Base-by-base conservation (phyloP, 2,113 vertebrate species). In the Megaceryle maxima region DNA sequence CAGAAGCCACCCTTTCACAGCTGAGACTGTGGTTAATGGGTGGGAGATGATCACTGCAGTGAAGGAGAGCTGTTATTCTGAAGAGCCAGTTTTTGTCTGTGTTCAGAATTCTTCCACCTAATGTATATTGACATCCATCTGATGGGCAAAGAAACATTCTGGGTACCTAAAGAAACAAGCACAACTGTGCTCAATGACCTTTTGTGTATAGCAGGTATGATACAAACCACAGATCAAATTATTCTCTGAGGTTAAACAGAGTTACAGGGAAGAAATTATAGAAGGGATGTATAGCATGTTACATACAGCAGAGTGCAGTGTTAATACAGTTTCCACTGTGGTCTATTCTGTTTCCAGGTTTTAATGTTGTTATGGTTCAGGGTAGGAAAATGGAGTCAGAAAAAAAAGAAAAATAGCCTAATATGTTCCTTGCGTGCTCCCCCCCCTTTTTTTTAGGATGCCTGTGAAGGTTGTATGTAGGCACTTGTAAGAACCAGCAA, bases 261-360 rank as follows among this genome's bases (percentile, higher is more conserved):
- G 35, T 50, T 72, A 29, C 9, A 33, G 39, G 64, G 56, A 75
- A 67, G 17, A 81, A 92, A 69, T 87, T 26, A 29, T 13, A 46
- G n/a, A 56, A 87, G 50, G 31, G 39, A 24, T 62, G 53, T 89
- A 56, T 55, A 82, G 37, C 81, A 26, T 77, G 21, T 55, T 92
- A 33, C 70, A 91, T 80, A 94, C 92, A 96, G 95, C 94, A 96
- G 96, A 96, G 95, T 85, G 95, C 90, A 96, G 90, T 96, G 87
- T 97, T 95, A 96, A 94, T 89, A 76, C 96, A 89, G 74, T 91
- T 96, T 95, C 83, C 37, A 31, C 55, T 83, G 76, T 39, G 20
- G 11, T 76, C n/a, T 87, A 10, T 46, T 84, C 66, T 69, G 6
- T 91, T 95, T 93, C 66, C 73, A 82, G 74, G 48, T 16, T 92